These are phyloP conservation scores for Rattus rattus DNA, from an alignment of 2,113 vertebrate species.

Conservation along the genomic window DNA sequence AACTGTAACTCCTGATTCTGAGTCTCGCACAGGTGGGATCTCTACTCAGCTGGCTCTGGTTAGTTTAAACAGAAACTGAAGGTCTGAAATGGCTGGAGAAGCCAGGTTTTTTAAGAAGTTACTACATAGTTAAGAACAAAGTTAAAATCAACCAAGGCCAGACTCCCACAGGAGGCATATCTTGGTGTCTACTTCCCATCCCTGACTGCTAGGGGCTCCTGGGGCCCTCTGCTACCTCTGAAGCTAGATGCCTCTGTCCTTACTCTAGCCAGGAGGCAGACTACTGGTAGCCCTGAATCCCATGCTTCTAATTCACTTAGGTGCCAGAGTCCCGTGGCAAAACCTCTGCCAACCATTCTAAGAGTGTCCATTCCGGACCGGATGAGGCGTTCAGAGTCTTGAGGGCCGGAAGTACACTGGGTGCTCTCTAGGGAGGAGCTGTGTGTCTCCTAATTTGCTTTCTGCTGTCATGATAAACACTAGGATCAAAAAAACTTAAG, in stretches of 20 bases:
- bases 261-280: background rate
- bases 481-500: background rate
- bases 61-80: background rate
- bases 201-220: background rate
- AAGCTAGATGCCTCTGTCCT: fast-evolving
- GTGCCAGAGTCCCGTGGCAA: background rate
- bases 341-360: background rate
- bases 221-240: background rate
- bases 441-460: background rate
- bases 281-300: fast-evolving
- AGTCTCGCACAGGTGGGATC: background rate
- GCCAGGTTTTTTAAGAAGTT: background rate
- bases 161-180: background rate
- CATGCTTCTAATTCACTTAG: fast-evolving
- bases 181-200: fast-evolving
- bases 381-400: background rate
- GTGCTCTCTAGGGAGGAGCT: background rate
- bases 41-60: background rate
- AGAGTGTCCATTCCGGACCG: background rate
- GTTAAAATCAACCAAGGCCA: fast-evolving
- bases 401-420: background rate
- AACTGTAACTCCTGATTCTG: background rate
- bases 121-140: background rate
- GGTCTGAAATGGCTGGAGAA: background rate
- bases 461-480: background rate